Evolutionary conservation across 2,888 invertebrate genomes (phyloP).

Genomic region (Oconnorella tubifera): DNA sequence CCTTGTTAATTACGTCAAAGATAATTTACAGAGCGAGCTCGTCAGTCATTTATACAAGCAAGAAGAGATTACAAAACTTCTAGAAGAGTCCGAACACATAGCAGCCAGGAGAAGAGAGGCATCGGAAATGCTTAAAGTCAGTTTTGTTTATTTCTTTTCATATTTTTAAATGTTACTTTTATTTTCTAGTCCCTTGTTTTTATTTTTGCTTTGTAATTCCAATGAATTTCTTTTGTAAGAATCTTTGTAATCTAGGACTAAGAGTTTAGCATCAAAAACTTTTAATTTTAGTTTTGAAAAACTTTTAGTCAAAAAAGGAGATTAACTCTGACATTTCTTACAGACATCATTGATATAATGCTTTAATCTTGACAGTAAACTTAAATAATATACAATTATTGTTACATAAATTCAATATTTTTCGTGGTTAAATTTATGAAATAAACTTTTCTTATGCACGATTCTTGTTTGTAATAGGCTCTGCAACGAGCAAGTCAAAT

Average conservation of each 20-base stretch:
- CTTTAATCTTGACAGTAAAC: no score
- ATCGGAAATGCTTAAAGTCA: constrained; percentile 77
- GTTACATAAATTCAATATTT: background rate
- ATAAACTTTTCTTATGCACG: no score
- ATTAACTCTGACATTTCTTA: no score
- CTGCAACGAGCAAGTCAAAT: constrained; percentile 93
- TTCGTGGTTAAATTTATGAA: no score
- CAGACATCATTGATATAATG: no score
- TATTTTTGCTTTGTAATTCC: background rate
- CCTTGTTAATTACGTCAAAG: constrained; percentile 91
- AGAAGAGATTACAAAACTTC: constrained; percentile 83
- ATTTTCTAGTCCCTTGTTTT: background rate
- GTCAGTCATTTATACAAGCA: constrained; percentile 97
- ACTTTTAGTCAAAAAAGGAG: no score
- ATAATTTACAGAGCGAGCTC: constrained; percentile 96
- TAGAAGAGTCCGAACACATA: constrained; percentile 96
- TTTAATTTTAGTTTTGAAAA: no score
- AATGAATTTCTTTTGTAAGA: constrained; percentile 1
- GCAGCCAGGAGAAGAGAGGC: constrained; percentile 93
- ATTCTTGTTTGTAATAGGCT: constrained; percentile 69
- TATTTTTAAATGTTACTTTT: background rate
- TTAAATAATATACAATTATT: background rate
- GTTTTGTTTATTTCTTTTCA: constrained; percentile 5
- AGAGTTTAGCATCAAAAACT: no score
- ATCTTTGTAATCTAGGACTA: no score